phyloP scores from a whole-genome alignment of 2,113 vertebrate genomes.

The Actenoides lindsayi region DNA sequence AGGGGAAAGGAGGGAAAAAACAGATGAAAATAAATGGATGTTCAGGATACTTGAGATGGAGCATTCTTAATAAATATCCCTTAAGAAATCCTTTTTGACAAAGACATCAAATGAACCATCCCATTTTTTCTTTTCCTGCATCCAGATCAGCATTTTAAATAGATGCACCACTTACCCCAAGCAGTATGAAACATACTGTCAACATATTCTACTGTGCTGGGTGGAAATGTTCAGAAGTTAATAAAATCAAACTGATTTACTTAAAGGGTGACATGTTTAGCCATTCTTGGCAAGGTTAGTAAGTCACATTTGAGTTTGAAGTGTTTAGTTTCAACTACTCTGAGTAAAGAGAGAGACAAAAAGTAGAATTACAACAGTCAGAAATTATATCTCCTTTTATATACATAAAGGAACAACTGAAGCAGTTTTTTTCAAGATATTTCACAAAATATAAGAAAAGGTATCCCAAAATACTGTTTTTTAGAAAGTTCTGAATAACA shows the following conservation, averaged over 20 bases:
- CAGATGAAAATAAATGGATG: not conserved
- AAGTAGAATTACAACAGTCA: not conserved
- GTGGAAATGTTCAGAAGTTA: not conserved
- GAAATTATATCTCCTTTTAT: not conserved
- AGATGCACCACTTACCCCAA: not conserved
- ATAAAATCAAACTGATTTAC: not conserved
- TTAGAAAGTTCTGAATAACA: not conserved
- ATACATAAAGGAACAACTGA: not conserved
- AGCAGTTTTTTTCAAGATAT: not conserved
- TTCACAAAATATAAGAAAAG: not conserved
- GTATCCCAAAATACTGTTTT: not conserved
- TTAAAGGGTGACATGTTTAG: constrained; percentile 1
- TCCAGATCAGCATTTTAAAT: not conserved
- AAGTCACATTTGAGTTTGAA: not conserved
- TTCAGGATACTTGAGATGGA: not conserved
- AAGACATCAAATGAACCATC: not conserved
- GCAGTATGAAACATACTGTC: not conserved
- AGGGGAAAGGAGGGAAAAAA: not conserved
- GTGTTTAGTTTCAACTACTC: not conserved
- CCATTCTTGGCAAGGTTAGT: not conserved
- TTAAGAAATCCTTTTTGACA: not conserved
- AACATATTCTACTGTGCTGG: not conserved
- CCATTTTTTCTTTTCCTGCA: not conserved
- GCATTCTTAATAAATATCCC: not conserved
- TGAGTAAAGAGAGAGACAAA: not conserved